Evolutionary conservation across 2,797 vertebrate genomes (phyloP), one percentile per base, ranked within the genome.

Genomic region (Urocyon cinereoargenteus): DNA sequence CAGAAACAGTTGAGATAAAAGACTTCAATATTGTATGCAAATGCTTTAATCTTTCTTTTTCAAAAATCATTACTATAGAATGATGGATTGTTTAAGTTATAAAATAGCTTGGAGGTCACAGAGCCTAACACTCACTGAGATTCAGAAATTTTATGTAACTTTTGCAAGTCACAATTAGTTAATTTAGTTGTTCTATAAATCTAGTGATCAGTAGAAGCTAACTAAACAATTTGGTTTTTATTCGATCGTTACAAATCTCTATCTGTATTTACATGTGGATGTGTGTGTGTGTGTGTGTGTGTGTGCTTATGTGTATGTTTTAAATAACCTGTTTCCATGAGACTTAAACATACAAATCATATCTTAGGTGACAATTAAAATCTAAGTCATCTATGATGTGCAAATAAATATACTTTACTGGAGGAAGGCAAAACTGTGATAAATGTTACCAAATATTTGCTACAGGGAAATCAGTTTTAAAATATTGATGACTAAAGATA

Each of bases 381-480:
- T 66, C 3, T 11, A 89, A 81, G 6, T 49, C 45, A 70, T 15
- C 7, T 86, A 10, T 55, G 21, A 68, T 18, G 13, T 26, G 2
- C 9, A 84, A 84, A 73, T 72, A 81, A 77, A 45, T 18, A 28
- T 0, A 22, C 1, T 9, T 57, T 91, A 91, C 24, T 82, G 13
- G 24, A 84, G 7, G 57, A 40, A 53, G 64, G 24, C 8, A 57
- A 84, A 94, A 83, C 10, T 45, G 36, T 53, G 22, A 12, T 70
- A 55, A 45, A 15, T 53, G 59, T 24, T 77, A 90, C 24, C 64
- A 92, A 94, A 84, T 95, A 88, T 93, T 93, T 94, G 28, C 15
- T 53, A 22, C 45, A 26, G 45, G 4, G 13, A 90, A 82, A 89
- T 61, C 28, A 34, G 18, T 82, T 66, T 95, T 92, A 57, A 92